Conservation (phyloP, 1,140 invertebrate genomes). For the Drosophila rufa region DNA sequence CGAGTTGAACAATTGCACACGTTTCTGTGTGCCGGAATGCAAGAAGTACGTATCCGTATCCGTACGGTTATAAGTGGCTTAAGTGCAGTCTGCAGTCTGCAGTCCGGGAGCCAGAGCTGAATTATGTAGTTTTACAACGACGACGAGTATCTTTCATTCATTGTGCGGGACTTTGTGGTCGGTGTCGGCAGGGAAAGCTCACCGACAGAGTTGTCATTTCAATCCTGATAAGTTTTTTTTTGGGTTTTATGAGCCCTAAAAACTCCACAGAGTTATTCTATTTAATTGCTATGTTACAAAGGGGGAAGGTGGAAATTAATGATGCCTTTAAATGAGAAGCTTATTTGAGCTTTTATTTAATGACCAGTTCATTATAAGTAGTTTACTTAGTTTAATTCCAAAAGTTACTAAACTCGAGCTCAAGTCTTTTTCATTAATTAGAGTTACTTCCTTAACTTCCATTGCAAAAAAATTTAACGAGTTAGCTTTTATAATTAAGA, state of each 20-base stretch:
- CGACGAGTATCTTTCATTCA: conserved; percentile 33
- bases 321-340: background rate
- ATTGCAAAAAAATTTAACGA: no score
- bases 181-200: conserved; percentile 3
- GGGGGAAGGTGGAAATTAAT: background rate
- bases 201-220: background rate
- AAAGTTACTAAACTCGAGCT: no score
- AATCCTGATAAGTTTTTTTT: conserved; percentile 23
- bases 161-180: conserved; percentile 24
- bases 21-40: conserved; percentile 75
- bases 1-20: conserved; percentile 77
- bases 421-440: no score
- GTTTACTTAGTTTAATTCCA: no score
- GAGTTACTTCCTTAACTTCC: no score
- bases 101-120: conserved; percentile 60
- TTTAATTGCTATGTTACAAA: conserved; percentile 2
- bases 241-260: conserved; percentile 8
- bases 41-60: conserved; percentile 60
- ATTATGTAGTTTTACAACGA: conserved; percentile 54
- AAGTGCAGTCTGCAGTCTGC: conserved; percentile 62
- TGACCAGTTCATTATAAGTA: no score
- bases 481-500: no score
- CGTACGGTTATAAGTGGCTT: conserved; percentile 64
- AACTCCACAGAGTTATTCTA: conserved; percentile 1
- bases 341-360: background rate